phyloP scores from a whole-genome alignment of 2,113 vertebrate genomes.

The Cariama cristata region DNA sequence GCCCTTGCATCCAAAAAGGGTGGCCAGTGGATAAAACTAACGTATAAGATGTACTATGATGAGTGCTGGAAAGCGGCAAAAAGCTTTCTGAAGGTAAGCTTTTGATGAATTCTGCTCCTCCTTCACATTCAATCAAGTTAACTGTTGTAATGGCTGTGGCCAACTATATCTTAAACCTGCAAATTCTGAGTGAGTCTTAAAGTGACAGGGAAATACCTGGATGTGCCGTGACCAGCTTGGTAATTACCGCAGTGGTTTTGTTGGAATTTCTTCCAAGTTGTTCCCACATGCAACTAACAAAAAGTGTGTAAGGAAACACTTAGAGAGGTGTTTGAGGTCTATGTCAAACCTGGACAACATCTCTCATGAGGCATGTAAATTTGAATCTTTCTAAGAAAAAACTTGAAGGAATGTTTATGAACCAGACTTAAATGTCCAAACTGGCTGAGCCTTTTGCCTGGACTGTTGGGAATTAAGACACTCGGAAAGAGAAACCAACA shows the following conservation, averaged over 20 bases:
- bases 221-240: background rate
- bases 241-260: background rate
- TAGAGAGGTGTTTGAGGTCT: background rate
- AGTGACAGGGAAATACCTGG: background rate
- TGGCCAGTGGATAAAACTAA: conserved; percentile 76
- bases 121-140: accelerated
- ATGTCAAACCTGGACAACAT: background rate
- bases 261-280: background rate
- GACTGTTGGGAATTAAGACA: background rate
- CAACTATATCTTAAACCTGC: background rate
- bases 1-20: conserved; percentile 85
- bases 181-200: background rate
- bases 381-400: background rate
- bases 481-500: background rate
- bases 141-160: background rate
- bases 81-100: conserved; percentile 87
- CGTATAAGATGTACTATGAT: conserved; percentile 85
- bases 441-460: background rate
- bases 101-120: background rate
- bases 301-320: accelerated
- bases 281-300: background rate
- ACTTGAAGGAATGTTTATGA: background rate
- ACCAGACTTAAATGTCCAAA: background rate
- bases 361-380: background rate
- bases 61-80: conserved; percentile 85